phyloP scores from a whole-genome alignment of 1,140 invertebrate species.

The Pseudoatta argentina region DNA sequence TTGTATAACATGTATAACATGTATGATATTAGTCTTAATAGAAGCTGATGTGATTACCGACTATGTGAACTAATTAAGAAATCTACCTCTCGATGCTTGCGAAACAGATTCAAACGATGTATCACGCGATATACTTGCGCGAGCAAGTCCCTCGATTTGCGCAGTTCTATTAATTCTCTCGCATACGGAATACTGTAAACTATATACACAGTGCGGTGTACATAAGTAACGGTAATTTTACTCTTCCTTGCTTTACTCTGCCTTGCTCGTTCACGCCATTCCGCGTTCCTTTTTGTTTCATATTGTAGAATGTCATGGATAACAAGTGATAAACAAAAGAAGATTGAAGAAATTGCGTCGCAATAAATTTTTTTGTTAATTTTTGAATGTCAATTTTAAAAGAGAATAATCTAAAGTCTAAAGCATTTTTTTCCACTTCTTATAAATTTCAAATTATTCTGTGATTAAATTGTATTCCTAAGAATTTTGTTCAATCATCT shows the following conservation, averaged over 20 bases:
- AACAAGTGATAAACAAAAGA: neutral
- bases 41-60: constrained; percentile 10
- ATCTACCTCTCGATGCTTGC: constrained; percentile 27
- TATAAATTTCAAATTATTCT: neutral
- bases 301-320: constrained; percentile 24
- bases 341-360: neutral
- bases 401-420: neutral
- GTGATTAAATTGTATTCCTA: neutral
- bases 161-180: neutral
- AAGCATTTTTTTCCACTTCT: neutral
- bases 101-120: constrained; percentile 44
- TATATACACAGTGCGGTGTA: constrained; percentile 30
- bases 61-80: constrained; percentile 36
- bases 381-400: neutral
- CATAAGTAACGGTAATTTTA: constrained; percentile 48
- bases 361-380: neutral
- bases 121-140: neutral
- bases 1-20: constrained; percentile 20
- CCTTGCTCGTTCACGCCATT: constrained; percentile 23
- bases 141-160: neutral
- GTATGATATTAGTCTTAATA: constrained; percentile 20
- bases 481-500: neutral
- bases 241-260: constrained; percentile 32
- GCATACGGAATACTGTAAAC: constrained; percentile 50
- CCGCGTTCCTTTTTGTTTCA: constrained; percentile 22